Conservation (phyloP, 2,797 vertebrate species). For the Myotis myotis region DNA sequence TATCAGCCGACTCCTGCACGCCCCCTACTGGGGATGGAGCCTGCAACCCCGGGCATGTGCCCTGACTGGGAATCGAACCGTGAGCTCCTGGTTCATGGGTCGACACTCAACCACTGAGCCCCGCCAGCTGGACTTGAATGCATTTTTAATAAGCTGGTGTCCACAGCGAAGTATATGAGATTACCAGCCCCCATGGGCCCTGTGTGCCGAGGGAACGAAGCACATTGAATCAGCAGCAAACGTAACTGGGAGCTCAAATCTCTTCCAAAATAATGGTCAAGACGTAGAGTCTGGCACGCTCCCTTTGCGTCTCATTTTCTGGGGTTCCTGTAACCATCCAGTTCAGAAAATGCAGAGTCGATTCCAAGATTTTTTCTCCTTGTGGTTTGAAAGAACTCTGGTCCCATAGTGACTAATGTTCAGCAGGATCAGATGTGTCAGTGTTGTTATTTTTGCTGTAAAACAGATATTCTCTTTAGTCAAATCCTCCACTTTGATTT, state of each 20-base stretch:
- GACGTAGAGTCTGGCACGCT: not conserved
- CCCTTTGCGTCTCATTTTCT: not conserved
- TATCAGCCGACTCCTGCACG: not conserved
- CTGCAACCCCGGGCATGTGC: too few species aligned
- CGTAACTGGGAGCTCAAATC: not conserved
- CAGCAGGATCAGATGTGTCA: not conserved
- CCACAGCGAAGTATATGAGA: not conserved
- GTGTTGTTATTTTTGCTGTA: constrained; percentile 28
- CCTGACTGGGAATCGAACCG: not conserved
- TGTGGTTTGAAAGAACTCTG: constrained; percentile 11
- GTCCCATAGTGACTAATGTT: not conserved
- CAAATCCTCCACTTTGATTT: not conserved
- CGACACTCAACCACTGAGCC: not conserved
- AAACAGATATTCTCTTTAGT: not conserved
- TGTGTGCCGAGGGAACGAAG: not conserved
- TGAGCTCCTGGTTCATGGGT: too few species aligned
- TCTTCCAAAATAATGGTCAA: not conserved
- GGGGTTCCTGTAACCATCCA: not conserved
- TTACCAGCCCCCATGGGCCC: not conserved
- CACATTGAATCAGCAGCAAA: not conserved
- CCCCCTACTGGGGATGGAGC: not conserved
- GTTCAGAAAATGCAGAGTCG: not conserved
- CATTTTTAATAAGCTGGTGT: not conserved
- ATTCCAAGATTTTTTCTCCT: not conserved
- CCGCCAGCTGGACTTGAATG: not conserved